Evolutionary conservation across 2,888 invertebrate species (phyloP).

Genomic region (Dilophus febrilis): DNA sequence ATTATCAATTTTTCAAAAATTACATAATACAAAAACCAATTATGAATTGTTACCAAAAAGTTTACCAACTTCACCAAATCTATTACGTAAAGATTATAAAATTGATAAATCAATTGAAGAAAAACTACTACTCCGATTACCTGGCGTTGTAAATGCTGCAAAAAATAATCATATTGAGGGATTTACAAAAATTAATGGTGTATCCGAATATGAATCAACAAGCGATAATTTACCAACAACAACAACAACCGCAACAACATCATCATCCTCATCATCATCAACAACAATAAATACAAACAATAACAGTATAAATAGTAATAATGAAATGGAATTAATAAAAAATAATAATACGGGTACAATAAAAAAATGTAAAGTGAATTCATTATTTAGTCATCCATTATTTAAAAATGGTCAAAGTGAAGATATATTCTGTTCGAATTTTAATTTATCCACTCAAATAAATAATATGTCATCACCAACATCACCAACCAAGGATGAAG

Average conservation of each 20-base stretch:
- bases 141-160: too few species aligned
- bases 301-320: not conserved
- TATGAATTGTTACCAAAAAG: conserved; percentile 29
- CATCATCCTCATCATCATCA: not conserved
- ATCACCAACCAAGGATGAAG: conserved; percentile 13
- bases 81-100: conserved; percentile 22
- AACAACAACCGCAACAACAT: not conserved
- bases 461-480: conserved; percentile 10
- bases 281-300: not conserved
- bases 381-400: conserved; percentile 41
- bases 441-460: conserved; percentile 9
- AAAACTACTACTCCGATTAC: not conserved
- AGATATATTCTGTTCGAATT: conserved; percentile 2
- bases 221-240: not conserved
- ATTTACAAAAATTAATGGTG: not conserved
- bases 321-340: not conserved
- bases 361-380: conserved; percentile 35
- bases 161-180: too few species aligned
- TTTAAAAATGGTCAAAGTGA: conserved; percentile 22
- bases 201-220: not conserved
- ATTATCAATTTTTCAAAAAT: conserved; percentile 21
- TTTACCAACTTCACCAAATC: conserved; percentile 35
- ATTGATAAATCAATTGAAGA: conserved; percentile 7
- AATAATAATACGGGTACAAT: conserved; percentile 14
- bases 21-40: conserved; percentile 12